These are phyloP conservation scores for Ganaspis brasiliensis DNA, from an alignment of 2,888 invertebrate genomes.

Conservation along the genomic window DNA sequence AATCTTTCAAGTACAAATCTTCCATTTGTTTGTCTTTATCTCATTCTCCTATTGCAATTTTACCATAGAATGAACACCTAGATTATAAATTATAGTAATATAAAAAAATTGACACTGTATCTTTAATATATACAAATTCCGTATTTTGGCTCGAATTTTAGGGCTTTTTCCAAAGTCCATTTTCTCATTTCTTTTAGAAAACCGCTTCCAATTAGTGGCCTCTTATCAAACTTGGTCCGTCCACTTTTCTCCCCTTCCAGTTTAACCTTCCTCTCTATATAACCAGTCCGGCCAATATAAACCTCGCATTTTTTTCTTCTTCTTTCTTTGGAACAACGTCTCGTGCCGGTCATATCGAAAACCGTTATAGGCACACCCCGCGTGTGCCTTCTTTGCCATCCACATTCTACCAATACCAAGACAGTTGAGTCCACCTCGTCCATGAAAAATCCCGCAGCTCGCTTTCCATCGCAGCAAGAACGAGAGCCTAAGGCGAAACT, in stretches of 20 bases:
- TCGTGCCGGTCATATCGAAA: conserved; percentile 31
- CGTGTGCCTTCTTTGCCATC: conserved; percentile 21
- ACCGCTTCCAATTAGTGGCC: conserved; percentile 17
- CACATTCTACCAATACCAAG: conserved; percentile 29
- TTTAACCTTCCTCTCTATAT: background rate
- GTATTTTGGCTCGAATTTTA: too few species aligned
- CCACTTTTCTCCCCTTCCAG: conserved; percentile 2
- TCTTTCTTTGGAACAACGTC: conserved; percentile 7
- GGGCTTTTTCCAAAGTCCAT: too few species aligned
- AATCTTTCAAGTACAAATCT: conserved; percentile 38
- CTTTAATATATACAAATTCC: too few species aligned
- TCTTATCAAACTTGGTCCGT: conserved; percentile 18
- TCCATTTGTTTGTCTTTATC: too few species aligned
- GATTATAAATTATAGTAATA: too few species aligned
- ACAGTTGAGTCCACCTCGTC: background rate
- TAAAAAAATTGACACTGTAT: too few species aligned
- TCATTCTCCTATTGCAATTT: too few species aligned
- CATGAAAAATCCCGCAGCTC: conserved; percentile 32
- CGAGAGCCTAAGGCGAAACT: conserved; percentile 23
- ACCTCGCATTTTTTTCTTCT: background rate
- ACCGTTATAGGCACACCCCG: conserved; percentile 40
- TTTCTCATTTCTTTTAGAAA: background rate
- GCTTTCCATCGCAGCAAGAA: conserved; percentile 26
- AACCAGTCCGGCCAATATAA: background rate
- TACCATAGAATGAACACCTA: too few species aligned